Evolutionary conservation across 2,888 invertebrate genomes (phyloP), one percentile per base, ranked within the genome.

Genomic region (Sminthurinus aureus): DNA sequence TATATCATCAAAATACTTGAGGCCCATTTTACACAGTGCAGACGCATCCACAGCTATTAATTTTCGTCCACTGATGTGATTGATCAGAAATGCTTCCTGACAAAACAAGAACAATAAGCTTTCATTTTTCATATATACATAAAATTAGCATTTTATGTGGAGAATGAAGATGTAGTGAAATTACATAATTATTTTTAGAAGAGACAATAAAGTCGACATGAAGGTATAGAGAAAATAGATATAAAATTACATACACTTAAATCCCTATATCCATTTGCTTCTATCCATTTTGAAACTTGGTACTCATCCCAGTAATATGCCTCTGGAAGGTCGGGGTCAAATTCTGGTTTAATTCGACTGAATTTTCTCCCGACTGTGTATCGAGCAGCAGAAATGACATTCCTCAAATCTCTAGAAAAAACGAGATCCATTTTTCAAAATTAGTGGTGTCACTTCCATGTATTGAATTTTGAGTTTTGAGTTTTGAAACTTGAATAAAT

Each of bases 11-110:
- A 88, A 84, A 66, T 87, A 84, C 13, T 66, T 85, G 81, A 87
- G 76, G 51, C 88, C 88, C 87, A 88, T 87, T 84, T 85, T 84
- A n/a, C 83, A 84, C 24, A 88, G 67, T 12, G 86, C 87, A 0
- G 84, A 73, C 13, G 85, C 86, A 74, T 88, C 88, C 20, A 88
- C 79, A 18, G 84, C 77, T 50, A 85, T 82, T 4, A 88, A 79
- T 24, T 84, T 77, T 13, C 86, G 38, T n/a, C 87, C 88, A 24
- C 82, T 84, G 15, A 88, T 87, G 11, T 82, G 67, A 74, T 88
- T 88, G 12, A 80, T 13, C 9, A 83, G 73, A 75, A 88, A 88
- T 0, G 84, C 83, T 77, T 87, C 87, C 84, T 86, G 26, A n/a
- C 66, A 83, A 22, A 52, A 38, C 38, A 38, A 38, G 6, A 38